These are phyloP conservation scores for Anoplius nigerrimus DNA, from an alignment of 2,888 invertebrate genomes.

Conservation along the genomic window DNA sequence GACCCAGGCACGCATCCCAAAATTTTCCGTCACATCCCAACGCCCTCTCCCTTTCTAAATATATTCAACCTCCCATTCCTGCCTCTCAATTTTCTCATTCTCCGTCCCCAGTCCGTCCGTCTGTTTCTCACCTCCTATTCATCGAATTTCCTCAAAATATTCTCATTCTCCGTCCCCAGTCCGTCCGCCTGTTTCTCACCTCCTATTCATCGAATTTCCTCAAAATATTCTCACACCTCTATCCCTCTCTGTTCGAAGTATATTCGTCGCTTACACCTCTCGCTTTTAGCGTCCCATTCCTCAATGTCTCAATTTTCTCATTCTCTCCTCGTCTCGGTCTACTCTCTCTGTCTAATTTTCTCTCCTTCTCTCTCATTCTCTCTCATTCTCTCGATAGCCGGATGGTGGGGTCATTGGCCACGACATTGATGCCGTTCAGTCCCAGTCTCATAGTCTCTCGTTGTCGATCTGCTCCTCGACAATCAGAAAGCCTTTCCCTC, in stretches of 20 bases:
- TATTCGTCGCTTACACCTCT: background rate
- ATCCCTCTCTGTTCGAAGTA: no score
- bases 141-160: background rate
- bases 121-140: constrained; percentile 16
- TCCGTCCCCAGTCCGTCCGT: background rate
- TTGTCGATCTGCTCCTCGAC: no score
- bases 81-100: background rate
- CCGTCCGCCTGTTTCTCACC: constrained; percentile 6
- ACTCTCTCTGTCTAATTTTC: background rate
- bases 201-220: constrained; percentile 5
- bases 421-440: background rate
- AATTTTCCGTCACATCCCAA: no score
- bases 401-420: constrained; percentile 6
- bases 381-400: no score
- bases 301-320: background rate
- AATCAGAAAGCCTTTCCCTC: no score
- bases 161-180: background rate
- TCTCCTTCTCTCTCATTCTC: no score
- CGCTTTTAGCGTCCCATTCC: background rate
- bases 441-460: background rate
- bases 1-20: no score
- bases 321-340: background rate
- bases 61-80: no score
- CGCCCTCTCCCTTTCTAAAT: no score
- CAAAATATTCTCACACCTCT: background rate